Conservation (phyloP, 2,888 invertebrate genomes). For the Bedellia somnulentella region DNA sequence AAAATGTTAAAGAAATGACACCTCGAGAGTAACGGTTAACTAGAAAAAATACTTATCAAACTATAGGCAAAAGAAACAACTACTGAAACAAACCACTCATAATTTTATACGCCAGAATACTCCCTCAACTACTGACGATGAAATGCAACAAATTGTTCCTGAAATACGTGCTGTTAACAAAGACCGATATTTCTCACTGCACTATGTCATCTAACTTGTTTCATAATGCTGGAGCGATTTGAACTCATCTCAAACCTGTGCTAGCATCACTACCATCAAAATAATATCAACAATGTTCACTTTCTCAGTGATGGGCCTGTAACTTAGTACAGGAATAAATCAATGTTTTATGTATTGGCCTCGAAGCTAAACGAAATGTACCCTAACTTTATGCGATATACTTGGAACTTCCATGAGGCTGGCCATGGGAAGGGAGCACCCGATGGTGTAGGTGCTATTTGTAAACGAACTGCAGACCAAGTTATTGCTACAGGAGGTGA, state of each 20-base stretch:
- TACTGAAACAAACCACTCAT: too few relatives aligned
- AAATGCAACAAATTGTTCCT: too few relatives aligned
- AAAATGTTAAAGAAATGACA: too few relatives aligned
- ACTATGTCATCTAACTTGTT: conserved; percentile 16
- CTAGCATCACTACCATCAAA: conserved; percentile 11
- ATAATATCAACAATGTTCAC: conserved; percentile 16
- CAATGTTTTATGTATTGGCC: conserved; percentile 17
- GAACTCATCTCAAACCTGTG: conserved; percentile 17
- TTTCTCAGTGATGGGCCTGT: conserved; percentile 22
- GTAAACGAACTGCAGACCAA: conserved; percentile 20
- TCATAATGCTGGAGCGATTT: conserved; percentile 16
- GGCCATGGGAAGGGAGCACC: conserved; percentile 21
- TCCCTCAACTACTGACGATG: too few relatives aligned
- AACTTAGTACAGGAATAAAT: conserved; percentile 20
- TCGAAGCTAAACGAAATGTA: conserved; percentile 14
- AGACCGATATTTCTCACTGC: too few relatives aligned
- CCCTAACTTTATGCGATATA: conserved; percentile 13
- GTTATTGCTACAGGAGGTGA: conserved; percentile 17
- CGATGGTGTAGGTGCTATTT: too few relatives aligned
- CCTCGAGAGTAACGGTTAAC: too few relatives aligned
- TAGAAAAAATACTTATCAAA: too few relatives aligned
- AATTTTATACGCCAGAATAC: too few relatives aligned
- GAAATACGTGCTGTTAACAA: too few relatives aligned
- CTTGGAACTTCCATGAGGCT: conserved; percentile 17
- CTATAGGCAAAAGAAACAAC: too few relatives aligned